Conservation (phyloP, 2,113 vertebrate species). For the Oryzias melastigma region DNA sequence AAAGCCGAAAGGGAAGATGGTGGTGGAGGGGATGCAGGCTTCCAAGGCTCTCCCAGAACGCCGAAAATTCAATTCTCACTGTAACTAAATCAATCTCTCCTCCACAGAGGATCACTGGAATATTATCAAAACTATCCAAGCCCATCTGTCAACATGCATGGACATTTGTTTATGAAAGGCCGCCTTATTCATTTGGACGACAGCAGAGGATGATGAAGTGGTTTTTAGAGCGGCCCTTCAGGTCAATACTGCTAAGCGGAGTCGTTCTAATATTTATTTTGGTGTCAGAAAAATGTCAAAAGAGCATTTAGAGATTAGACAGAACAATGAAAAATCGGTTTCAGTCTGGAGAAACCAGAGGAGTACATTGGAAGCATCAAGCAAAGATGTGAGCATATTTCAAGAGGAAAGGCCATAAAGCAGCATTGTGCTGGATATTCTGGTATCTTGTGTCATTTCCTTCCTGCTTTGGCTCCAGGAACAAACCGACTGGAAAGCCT, state of each 20-base stretch:
- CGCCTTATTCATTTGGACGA: constrained; percentile 14
- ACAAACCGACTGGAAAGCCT: constrained; percentile 42
- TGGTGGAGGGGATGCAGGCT: background rate
- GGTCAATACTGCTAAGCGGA: constrained; percentile 2
- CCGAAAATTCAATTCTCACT: constrained; percentile 38
- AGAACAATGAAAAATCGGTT: constrained; percentile 3
- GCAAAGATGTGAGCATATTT: constrained; percentile 30
- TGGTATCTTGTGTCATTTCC: constrained; percentile 55
- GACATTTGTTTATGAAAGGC: constrained; percentile 24
- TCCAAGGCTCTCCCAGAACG: constrained; percentile 8
- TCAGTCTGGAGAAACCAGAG: constrained; percentile 21
- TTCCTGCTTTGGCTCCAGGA: constrained; percentile 40
- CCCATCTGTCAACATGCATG: constrained; percentile 46
- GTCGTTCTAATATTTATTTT: constrained; percentile 8
- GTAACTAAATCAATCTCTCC: constrained; percentile 41
- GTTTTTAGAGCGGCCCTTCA: constrained; percentile 6
- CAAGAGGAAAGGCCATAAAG: constrained; percentile 35
- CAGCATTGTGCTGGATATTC: constrained; percentile 21
- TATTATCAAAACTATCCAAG: constrained; percentile 22
- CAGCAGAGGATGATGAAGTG: constrained; percentile 19
- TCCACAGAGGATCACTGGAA: constrained; percentile 31
- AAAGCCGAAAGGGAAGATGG: constrained; percentile 5
- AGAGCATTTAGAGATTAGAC: constrained; percentile 5
- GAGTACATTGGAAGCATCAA: background rate
- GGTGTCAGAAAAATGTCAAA: constrained; percentile 9